Evolutionary conservation across 2,888 invertebrate genomes (phyloP), one percentile per base, ranked within the genome.

Genomic region (Trachelus troglodyta): DNA sequence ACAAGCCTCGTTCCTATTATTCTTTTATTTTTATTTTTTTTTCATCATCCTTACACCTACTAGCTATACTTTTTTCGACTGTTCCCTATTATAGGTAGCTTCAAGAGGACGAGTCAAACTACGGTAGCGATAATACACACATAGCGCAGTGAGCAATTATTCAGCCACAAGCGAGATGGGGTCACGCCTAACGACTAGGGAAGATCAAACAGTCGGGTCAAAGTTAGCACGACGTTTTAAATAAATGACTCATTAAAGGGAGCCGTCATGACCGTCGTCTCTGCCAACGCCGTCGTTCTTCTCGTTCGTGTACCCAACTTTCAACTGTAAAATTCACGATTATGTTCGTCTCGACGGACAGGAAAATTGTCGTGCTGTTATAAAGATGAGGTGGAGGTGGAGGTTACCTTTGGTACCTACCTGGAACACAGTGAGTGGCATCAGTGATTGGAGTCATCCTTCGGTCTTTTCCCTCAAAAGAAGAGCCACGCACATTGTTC

Each of bases 161-260:
- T 34, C 37, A 74, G 74, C 37, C 30, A 15, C n/a, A n/a, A 35
- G 74, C 30, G n/a, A 37, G 30, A 31, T 74, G n/a, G 34, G 37
- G 30, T 34, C 74, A 37, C 30, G 15, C 74, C 37, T n/a, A 37
- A 35, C 37, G 37, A 34, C n/a, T 37, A 34, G 12, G 33, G 34
- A n/a, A 74, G 34, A 74, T 74, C 30, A 74, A 74, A 74, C 74
- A 30, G 71, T 12, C 71, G 71, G 33, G 71, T 71, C 71, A n/a
- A 74, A 74, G 30, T 37, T 74, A 74, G 34, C n/a, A n/a, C 12
- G 31, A 31, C 71, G 71, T 31, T 71, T 71, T 34, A 71, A 71
- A 71, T 34, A 34, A 71, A 71, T 15, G 71, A 34, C 74, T 74
- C 23, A 34, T 74, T n/a, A 74, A 34, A 34, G 37, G 37, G 34